Conservation (phyloP, 2,113 vertebrate genomes). For the Scomber japonicus region DNA sequence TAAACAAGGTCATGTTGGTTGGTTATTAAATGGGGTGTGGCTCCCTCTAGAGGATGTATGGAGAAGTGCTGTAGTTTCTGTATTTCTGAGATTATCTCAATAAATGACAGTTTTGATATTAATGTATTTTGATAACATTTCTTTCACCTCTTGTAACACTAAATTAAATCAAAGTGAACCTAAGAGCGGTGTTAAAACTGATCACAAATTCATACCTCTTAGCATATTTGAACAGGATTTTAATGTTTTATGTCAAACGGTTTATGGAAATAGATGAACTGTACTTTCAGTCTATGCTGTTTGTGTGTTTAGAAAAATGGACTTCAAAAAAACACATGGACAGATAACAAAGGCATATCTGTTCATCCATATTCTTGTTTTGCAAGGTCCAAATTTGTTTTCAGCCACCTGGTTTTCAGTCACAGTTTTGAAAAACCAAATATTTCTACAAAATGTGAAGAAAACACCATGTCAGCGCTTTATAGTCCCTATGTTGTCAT, state of each 20-base stretch:
- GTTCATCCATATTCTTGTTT: neutral
- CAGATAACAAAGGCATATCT: no score
- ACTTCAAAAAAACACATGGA: neutral
- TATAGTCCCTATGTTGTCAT: neutral
- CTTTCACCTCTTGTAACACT: neutral
- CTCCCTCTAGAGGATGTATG: constrained; percentile 72
- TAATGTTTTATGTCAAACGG: neutral
- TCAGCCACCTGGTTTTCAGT: neutral
- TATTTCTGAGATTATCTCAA: neutral
- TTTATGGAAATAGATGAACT: neutral
- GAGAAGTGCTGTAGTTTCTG: neutral
- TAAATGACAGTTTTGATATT: neutral
- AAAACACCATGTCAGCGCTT: neutral
- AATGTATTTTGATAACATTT: neutral
- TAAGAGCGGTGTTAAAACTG: neutral
- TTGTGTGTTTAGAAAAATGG: neutral
- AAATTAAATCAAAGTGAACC: neutral
- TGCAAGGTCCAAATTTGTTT: neutral
- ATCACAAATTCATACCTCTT: neutral
- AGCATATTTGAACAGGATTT: neutral
- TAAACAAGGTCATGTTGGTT: rapidly evolving
- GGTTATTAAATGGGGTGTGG: constrained; percentile 44
- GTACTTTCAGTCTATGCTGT: neutral
- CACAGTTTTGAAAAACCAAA: neutral
- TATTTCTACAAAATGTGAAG: neutral